Conservation (phyloP, 2,113 vertebrate genomes). For the Syngnathus typhle region DNA sequence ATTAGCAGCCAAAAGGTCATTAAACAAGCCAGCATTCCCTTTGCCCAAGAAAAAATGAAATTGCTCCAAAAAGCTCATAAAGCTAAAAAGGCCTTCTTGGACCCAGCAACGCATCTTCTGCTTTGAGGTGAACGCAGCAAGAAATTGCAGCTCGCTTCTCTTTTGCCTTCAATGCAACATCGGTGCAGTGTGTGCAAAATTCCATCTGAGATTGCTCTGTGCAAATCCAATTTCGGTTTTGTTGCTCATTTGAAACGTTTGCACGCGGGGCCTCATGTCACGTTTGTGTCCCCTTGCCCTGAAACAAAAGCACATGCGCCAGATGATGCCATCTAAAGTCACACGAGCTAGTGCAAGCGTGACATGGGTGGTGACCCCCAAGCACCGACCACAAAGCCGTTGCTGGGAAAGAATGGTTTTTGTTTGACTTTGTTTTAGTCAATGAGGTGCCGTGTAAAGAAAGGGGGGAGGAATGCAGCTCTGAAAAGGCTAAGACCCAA, state of each 20-base stretch:
- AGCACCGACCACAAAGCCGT: conserved; percentile 13
- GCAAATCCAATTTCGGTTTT: not conserved
- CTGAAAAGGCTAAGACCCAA: not conserved
- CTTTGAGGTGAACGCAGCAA: not conserved
- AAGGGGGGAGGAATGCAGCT: not conserved
- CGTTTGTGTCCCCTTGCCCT: not conserved
- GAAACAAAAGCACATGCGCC: conserved; percentile 21
- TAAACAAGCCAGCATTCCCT: not conserved
- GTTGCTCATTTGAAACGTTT: not conserved
- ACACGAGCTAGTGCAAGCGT: conserved; percentile 29
- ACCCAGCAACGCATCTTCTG: not conserved
- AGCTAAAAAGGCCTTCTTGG: not conserved
- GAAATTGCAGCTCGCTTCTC: not conserved
- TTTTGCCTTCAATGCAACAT: not conserved
- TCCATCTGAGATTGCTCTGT: no score
- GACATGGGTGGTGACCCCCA: conserved; percentile 27
- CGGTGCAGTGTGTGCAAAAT: not conserved
- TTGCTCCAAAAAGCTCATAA: not conserved
- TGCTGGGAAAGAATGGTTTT: conserved; percentile 13
- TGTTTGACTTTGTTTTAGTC: conserved; percentile 24
- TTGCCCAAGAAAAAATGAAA: not conserved
- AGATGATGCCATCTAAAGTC: conserved; percentile 24
- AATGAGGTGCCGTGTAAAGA: conserved; percentile 16
- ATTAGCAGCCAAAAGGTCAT: conserved; percentile 3
- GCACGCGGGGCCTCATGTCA: not conserved